Conservation (phyloP, 1,140 invertebrate genomes). For the Hyposmocoma kahamanoa region DNA sequence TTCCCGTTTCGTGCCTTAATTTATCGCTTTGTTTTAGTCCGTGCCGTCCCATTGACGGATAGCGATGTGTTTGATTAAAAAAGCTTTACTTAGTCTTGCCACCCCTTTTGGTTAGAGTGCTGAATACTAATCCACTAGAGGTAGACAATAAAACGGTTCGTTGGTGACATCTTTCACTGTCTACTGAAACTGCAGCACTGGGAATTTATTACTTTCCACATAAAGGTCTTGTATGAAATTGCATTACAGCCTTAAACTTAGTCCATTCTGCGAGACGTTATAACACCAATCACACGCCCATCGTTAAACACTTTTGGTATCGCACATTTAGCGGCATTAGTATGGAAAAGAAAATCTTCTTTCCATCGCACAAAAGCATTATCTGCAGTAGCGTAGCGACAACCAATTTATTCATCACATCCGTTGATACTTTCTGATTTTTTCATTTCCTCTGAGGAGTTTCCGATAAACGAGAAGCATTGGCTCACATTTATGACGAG, state of each 20-base stretch:
- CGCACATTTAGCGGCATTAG: too few species aligned
- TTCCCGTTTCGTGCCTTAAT: constrained; percentile 64
- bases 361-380: too few species aligned
- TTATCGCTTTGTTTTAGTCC: constrained; percentile 71
- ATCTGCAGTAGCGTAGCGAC: too few species aligned
- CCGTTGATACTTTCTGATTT: too few species aligned
- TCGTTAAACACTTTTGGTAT: too few species aligned
- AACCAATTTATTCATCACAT: too few species aligned
- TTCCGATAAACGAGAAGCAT: constrained; percentile 41
- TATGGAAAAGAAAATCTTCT: too few species aligned
- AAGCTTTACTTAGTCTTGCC: constrained; percentile 45
- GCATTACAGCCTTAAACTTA: too few species aligned
- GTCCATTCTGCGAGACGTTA: too few species aligned
- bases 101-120: constrained; percentile 21
- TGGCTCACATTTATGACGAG: neutral
- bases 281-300: too few species aligned
- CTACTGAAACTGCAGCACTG: neutral
- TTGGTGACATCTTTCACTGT: neutral
- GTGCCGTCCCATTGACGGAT: constrained; percentile 66
- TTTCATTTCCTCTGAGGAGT: constrained; percentile 25
- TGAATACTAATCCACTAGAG: constrained; percentile 22
- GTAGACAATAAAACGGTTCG: constrained; percentile 5
- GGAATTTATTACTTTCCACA: constrained; percentile 7
- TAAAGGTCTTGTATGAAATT: neutral
- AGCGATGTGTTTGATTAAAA: constrained; percentile 70